These are phyloP conservation scores for Odontesthes bonariensis DNA, from an alignment of 2,113 vertebrate species.

Conservation along the genomic window DNA sequence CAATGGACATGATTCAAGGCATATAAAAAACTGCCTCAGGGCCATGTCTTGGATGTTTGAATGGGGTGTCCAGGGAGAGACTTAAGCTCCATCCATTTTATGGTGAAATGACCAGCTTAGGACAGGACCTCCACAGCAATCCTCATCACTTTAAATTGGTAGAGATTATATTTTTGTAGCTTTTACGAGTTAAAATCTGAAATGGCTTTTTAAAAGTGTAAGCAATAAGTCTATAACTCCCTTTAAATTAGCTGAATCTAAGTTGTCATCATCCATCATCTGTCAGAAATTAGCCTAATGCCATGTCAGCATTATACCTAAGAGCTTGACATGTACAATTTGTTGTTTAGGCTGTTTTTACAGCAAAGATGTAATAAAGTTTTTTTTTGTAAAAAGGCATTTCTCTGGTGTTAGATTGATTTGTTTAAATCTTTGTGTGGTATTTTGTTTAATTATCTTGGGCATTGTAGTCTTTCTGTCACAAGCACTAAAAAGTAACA, in stretches of 20 bases:
- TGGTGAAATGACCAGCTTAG: neutral
- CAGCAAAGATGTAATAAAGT: too few relatives aligned
- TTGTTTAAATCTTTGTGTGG: neutral
- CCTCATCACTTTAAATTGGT: neutral
- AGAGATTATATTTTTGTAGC: neutral
- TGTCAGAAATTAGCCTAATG: neutral
- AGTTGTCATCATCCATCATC: neutral
- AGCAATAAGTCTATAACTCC: neutral
- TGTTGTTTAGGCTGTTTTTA: neutral
- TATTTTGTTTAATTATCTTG: too few relatives aligned
- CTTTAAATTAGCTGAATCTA: neutral
- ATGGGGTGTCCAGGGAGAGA: neutral
- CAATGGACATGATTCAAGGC: constrained; percentile 17
- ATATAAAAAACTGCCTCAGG: constrained; percentile 2
- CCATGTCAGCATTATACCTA: neutral
- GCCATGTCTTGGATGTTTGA: neutral
- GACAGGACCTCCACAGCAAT: neutral
- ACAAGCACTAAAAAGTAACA: too few relatives aligned
- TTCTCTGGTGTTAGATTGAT: neutral
- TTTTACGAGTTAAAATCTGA: neutral
- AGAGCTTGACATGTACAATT: neutral
- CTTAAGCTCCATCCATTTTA: neutral
- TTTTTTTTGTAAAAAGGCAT: too few relatives aligned
- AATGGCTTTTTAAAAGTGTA: neutral
- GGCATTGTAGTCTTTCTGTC: too few relatives aligned